A percentile compares a stretch with the other conserved stretches of the same genome.
These are phyloP conservation scores for Amphiprion ocellaris DNA, from an alignment of 2,113 vertebrate genomes.

Conservation along the genomic window DNA sequence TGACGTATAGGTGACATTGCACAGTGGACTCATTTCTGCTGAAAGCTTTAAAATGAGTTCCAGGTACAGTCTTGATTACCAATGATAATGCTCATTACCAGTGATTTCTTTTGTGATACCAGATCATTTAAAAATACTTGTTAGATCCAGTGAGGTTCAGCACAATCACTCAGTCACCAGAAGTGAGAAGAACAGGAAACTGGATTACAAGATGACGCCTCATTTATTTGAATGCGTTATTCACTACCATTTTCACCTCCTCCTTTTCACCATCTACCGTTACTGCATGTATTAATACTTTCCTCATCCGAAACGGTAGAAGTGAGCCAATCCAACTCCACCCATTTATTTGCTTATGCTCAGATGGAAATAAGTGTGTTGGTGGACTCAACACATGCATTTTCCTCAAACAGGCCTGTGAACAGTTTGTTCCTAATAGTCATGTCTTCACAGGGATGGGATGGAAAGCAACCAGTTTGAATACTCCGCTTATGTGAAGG, in stretches of 20 bases:
- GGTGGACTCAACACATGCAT: conserved; percentile 58
- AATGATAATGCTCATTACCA: no score
- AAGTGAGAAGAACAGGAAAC: no score
- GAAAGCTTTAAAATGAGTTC: no score
- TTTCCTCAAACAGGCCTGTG: conserved; percentile 54
- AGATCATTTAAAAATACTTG: no score
- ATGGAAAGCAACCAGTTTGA: conserved; percentile 46
- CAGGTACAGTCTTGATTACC: no score
- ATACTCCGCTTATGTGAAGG: conserved; percentile 54
- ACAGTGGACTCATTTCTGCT: no score
- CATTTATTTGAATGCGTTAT: neutral
- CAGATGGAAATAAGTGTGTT: conserved; percentile 55
- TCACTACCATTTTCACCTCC: conserved; percentile 29
- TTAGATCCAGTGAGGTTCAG: no score
- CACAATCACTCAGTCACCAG: no score
- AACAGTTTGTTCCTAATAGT: conserved; percentile 69
- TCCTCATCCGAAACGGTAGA: conserved; percentile 40
- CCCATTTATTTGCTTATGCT: conserved; percentile 49
- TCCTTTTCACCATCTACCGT: conserved; percentile 18
- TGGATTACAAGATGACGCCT: neutral
- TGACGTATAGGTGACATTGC: no score
- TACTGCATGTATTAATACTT: conserved; percentile 59
- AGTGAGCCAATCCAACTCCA: conserved; percentile 45
- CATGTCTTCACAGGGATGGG: conserved; percentile 45
- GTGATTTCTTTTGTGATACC: no score